Evolutionary conservation across 2,113 vertebrate species (phyloP).

Genomic region (Glaucomys volans): DNA sequence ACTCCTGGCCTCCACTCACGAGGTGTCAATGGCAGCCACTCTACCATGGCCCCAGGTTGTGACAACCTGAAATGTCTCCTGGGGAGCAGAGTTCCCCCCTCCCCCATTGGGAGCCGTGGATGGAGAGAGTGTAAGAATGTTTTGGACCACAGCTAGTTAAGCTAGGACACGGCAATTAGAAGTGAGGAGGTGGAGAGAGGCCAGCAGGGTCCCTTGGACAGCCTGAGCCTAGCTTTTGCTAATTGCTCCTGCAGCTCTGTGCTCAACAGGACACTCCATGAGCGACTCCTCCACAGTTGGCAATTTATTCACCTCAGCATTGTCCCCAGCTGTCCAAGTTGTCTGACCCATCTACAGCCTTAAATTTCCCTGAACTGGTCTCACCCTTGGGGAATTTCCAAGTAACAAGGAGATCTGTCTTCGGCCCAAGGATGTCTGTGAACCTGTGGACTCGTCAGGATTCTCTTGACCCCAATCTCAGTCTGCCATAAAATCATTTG

Average conservation of each 20-base stretch:
- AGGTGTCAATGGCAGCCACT: background rate
- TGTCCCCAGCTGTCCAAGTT: background rate
- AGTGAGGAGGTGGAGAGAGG: background rate
- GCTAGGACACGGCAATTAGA: background rate
- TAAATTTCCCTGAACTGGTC: background rate
- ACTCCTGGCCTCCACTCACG: background rate
- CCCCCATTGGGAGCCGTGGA: background rate
- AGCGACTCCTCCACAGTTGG: background rate
- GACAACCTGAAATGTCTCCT: background rate
- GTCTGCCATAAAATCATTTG: slow-evolving; percentile 14
- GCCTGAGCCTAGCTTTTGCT: background rate
- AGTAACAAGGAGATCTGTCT: background rate
- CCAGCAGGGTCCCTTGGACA: background rate
- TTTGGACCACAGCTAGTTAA: background rate
- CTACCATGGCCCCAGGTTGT: background rate
- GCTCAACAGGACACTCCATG: background rate
- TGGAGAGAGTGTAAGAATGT: background rate
- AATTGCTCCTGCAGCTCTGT: background rate
- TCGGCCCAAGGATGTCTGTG: background rate
- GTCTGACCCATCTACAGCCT: background rate
- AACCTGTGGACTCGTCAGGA: background rate
- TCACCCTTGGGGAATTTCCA: background rate
- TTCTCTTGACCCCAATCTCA: background rate
- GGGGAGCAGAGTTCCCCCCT: background rate
- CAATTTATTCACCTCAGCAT: background rate